These are phyloP conservation scores for Pseudorasbora parva DNA, from an alignment of 2,113 vertebrate genomes.

Conservation along the genomic window DNA sequence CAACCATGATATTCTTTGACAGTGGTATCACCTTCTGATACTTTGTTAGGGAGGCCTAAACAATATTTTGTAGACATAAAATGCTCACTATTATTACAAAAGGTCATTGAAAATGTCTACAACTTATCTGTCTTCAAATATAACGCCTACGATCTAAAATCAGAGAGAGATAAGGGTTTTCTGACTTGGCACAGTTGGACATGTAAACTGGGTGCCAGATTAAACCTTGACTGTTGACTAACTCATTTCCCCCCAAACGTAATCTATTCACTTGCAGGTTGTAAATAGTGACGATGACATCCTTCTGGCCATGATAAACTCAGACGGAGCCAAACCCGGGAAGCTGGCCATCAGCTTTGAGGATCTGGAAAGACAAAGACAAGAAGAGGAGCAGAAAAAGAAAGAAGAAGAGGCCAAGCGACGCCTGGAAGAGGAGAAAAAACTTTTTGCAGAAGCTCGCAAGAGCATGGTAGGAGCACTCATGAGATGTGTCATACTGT, in stretches of 20 bases:
- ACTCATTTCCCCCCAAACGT: not conserved
- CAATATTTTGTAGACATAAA: conserved; percentile 2
- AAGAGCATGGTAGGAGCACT: conserved; percentile 76
- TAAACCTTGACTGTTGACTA: not conserved
- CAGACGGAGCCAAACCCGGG: conserved; percentile 74
- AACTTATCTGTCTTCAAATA: not conserved
- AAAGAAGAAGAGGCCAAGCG: conserved; percentile 80
- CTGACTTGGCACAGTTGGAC: not conserved
- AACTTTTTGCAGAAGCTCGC: conserved; percentile 79
- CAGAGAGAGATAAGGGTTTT: conserved; percentile 1
- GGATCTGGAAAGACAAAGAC: conserved; percentile 77
- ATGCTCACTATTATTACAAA: not conserved
- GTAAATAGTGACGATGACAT: conserved; percentile 78
- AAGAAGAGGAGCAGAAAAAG: conserved; percentile 77
- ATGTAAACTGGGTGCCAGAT: not conserved
- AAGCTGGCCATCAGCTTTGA: conserved; percentile 81
- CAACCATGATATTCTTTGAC: not conserved
- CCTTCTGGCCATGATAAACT: conserved; percentile 73
- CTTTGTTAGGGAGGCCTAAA: not conserved
- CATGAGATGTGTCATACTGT: not conserved
- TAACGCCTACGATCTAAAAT: not conserved
- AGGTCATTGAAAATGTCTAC: not conserved
- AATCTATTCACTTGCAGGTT: conserved; percentile 63
- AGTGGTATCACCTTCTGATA: not conserved
- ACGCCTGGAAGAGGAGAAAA: conserved; percentile 81